These are phyloP conservation scores for Dendrolimus kikuchii DNA, from an alignment of 1,140 invertebrate species.

Conservation along the genomic window DNA sequence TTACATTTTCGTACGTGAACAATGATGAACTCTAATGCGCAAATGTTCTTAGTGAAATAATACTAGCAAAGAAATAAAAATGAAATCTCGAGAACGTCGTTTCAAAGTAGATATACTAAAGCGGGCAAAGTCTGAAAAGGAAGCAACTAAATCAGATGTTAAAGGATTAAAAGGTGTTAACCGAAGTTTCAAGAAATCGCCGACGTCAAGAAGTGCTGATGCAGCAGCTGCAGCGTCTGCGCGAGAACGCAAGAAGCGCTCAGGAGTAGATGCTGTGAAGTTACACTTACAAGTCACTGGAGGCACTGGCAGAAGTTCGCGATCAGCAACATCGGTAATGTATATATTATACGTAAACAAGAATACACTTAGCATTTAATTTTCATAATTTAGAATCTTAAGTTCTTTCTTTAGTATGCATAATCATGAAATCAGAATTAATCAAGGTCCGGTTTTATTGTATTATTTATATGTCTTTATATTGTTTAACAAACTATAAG, in stretches of 20 bases:
- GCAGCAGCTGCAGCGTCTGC: constrained; percentile 5
- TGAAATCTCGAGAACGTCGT: constrained; percentile 44
- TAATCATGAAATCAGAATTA: no score
- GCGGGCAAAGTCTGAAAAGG: constrained; percentile 31
- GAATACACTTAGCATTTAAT: no score
- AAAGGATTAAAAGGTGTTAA: constrained; percentile 14
- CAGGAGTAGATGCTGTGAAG: constrained; percentile 59
- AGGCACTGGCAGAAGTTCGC: constrained; percentile 48
- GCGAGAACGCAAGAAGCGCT: constrained; percentile 35
- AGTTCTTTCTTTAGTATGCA: no score
- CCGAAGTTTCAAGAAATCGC: constrained; percentile 2
- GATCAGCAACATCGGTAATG: constrained; percentile 57
- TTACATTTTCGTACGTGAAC: constrained; percentile 6
- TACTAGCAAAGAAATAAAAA: constrained; percentile 21
- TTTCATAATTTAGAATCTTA: no score
- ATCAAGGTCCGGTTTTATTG: no score
- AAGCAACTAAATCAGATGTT: constrained; percentile 27
- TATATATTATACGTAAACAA: background rate
- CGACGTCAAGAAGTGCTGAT: constrained; percentile 16
- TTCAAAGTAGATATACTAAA: constrained; percentile 26
- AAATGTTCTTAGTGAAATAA: no score
- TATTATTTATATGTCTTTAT: no score
- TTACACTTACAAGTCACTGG: constrained; percentile 50
- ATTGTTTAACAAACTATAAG: no score
- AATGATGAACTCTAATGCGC: no score